phyloP scores from a whole-genome alignment of 2,113 vertebrate species.

The Cephalopholis sonnerati region DNA sequence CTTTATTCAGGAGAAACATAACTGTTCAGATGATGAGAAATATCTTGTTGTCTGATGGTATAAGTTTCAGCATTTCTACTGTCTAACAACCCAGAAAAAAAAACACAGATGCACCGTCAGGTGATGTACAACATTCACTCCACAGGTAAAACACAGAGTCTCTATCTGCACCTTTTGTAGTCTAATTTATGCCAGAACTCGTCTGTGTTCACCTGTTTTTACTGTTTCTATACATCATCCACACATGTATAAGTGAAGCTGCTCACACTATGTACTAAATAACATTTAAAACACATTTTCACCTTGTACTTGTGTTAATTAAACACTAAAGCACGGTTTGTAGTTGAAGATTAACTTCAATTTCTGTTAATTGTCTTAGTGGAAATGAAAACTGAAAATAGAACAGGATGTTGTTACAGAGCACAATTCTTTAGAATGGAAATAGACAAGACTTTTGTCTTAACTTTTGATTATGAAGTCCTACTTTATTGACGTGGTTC shows the following conservation, averaged over 20 bases:
- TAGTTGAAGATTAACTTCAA: no score
- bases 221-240: background rate
- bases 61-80: background rate
- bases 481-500: no score
- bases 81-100: background rate
- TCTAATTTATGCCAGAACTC: background rate
- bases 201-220: background rate
- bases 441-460: no score
- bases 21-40: slow-evolving; percentile 14
- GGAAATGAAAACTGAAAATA: background rate
- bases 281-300: background rate
- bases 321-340: background rate
- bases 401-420: background rate
- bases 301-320: no score
- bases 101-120: background rate
- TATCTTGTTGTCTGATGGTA: background rate
- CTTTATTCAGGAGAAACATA: background rate
- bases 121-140: background rate
- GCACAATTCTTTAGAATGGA: no score
- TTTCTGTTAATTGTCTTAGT: no score
- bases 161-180: no score
- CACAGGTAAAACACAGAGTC: no score
- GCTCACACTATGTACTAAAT: background rate
- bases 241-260: background rate
- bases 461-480: no score